Evolutionary conservation across 1,140 invertebrate genomes (phyloP).

Genomic region (Aphelinus certus): DNA sequence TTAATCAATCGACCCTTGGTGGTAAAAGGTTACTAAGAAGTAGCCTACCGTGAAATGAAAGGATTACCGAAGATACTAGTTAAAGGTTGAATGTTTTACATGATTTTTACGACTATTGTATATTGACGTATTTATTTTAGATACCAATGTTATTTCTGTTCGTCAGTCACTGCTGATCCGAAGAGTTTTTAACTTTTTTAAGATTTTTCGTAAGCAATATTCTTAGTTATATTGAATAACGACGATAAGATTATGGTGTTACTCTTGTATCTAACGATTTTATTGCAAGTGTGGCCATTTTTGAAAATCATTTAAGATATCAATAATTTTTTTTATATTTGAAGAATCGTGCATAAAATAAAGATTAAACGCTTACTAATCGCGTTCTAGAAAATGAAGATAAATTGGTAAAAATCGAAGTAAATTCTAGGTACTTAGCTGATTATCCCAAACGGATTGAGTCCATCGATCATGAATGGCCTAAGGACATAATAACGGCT

Average conservation of each 20-base stretch:
- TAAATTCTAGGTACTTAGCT: slow-evolving; percentile 1
- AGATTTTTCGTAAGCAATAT: slow-evolving; percentile 40
- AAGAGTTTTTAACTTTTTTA: slow-evolving; percentile 34
- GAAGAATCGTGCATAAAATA: slow-evolving; percentile 5
- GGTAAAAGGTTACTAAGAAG: background rate
- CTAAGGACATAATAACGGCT: slow-evolving; percentile 35
- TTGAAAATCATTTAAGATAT: no score
- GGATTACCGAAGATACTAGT: slow-evolving; percentile 18
- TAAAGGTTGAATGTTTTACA: slow-evolving; percentile 29
- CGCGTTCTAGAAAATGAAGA: slow-evolving; percentile 15
- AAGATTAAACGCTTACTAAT: background rate
- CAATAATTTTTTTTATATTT: background rate
- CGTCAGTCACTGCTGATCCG: slow-evolving; percentile 29
- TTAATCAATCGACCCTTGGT: background rate
- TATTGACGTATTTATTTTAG: slow-evolving; percentile 35
- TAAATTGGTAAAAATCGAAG: slow-evolving; percentile 22
- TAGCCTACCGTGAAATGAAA: slow-evolving; percentile 14
- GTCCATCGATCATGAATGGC: slow-evolving; percentile 43
- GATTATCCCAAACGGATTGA: slow-evolving; percentile 34
- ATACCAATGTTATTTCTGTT: slow-evolving; percentile 29
- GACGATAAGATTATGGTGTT: background rate
- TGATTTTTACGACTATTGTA: slow-evolving; percentile 38
- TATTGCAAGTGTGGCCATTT: background rate
- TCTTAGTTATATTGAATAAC: slow-evolving; percentile 37
- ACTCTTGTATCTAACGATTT: background rate